Conservation (phyloP, 2,113 vertebrate species). For the Cercopithecus mona region DNA sequence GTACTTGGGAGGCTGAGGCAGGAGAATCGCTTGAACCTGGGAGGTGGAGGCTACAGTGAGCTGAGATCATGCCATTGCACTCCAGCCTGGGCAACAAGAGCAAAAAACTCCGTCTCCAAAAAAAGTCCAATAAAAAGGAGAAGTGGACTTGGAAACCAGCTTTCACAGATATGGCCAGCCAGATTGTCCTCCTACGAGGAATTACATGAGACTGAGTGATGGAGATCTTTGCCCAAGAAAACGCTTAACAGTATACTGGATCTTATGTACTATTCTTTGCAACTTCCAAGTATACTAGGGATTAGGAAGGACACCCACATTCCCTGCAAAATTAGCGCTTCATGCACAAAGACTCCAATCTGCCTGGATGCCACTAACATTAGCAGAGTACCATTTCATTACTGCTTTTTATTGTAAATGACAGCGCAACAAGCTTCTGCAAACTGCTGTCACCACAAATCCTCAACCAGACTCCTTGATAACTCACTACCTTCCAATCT, state of each 20-base stretch:
- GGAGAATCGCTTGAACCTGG: too few species aligned
- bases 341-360: not conserved
- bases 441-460: not conserved
- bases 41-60: too few species aligned
- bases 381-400: too few species aligned
- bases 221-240: not conserved
- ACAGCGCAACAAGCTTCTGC: not conserved
- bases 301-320: not conserved
- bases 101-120: not conserved
- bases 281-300: not conserved
- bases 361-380: not conserved
- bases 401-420: fast-evolving
- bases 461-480: not conserved
- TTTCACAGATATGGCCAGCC: not conserved
- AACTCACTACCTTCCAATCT: not conserved
- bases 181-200: not conserved
- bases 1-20: too few species aligned
- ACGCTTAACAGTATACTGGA: not conserved
- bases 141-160: not conserved
- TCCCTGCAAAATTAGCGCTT: not conserved
- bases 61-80: too few species aligned
- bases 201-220: not conserved
- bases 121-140: not conserved
- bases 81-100: too few species aligned
- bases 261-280: not conserved